These are phyloP conservation scores for Lethrus apterus DNA, from an alignment of 1,140 invertebrate species.

Conservation along the genomic window DNA sequence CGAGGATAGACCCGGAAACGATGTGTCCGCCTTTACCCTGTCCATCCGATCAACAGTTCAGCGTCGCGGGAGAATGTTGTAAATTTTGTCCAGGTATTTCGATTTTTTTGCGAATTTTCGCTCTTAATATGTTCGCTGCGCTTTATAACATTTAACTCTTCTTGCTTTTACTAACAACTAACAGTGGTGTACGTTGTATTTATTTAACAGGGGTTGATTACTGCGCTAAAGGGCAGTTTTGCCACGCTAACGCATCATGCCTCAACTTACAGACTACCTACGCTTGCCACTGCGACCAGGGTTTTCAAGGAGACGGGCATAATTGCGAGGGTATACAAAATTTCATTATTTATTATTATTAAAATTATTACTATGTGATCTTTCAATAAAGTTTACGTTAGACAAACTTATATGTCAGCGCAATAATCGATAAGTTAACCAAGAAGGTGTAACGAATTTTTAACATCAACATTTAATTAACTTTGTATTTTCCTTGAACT, in stretches of 20 bases:
- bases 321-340: slow-evolving; percentile 45
- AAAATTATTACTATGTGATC: not conserved
- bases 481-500: no score
- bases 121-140: not conserved
- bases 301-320: slow-evolving; percentile 73
- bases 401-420: no score
- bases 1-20: slow-evolving; percentile 61
- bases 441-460: no score
- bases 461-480: no score
- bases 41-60: slow-evolving; percentile 66
- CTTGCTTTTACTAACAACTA: slow-evolving; percentile 24
- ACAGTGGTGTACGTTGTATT: slow-evolving; percentile 19
- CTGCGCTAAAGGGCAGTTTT: slow-evolving; percentile 75
- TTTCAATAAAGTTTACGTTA: not conserved
- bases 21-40: slow-evolving; percentile 77
- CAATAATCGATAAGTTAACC: no score
- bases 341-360: slow-evolving; percentile 5
- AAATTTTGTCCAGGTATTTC: slow-evolving; percentile 80
- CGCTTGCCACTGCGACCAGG: slow-evolving; percentile 74
- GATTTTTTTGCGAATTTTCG: no score
- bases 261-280: slow-evolving; percentile 78
- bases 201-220: slow-evolving; percentile 69
- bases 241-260: slow-evolving; percentile 76
- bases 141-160: not conserved
- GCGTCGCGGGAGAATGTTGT: slow-evolving; percentile 79